These are phyloP conservation scores for Oedothorax gibbosus DNA, from an alignment of 1,140 invertebrate genomes.

Conservation along the genomic window DNA sequence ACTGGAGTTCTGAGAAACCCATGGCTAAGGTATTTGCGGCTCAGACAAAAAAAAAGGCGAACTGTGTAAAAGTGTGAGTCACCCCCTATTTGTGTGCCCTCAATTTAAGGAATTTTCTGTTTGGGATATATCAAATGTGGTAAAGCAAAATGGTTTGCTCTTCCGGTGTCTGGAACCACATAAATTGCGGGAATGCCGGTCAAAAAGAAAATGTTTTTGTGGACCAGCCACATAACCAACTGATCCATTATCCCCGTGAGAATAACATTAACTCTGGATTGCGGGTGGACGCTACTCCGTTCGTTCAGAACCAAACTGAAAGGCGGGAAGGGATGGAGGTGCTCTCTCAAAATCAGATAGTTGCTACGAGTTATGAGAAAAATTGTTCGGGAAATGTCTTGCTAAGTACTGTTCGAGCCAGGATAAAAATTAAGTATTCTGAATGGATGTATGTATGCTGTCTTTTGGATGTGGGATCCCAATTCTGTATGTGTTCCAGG, in stretches of 20 bases:
- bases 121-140: too few species aligned
- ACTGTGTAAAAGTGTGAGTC: too few species aligned
- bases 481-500: too few species aligned
- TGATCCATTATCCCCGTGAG: not conserved
- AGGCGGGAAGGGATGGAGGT: not conserved
- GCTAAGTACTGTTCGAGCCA: not conserved
- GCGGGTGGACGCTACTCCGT: not conserved
- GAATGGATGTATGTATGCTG: not conserved
- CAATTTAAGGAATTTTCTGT: too few species aligned
- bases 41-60: too few species aligned
- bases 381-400: not conserved
- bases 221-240: not conserved
- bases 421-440: not conserved
- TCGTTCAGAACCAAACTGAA: not conserved
- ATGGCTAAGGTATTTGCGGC: too few species aligned
- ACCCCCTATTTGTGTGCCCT: too few species aligned
- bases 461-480: too few species aligned
- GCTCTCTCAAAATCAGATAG: not conserved
- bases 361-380: too few species aligned
- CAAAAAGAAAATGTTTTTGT: conserved; percentile 17
- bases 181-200: not conserved
- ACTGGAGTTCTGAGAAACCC: too few species aligned
- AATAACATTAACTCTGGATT: not conserved
- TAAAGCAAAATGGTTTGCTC: too few species aligned
- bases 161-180: not conserved